phyloP scores from a whole-genome alignment of 2,113 vertebrate genomes.

The Barbus barbus region DNA sequence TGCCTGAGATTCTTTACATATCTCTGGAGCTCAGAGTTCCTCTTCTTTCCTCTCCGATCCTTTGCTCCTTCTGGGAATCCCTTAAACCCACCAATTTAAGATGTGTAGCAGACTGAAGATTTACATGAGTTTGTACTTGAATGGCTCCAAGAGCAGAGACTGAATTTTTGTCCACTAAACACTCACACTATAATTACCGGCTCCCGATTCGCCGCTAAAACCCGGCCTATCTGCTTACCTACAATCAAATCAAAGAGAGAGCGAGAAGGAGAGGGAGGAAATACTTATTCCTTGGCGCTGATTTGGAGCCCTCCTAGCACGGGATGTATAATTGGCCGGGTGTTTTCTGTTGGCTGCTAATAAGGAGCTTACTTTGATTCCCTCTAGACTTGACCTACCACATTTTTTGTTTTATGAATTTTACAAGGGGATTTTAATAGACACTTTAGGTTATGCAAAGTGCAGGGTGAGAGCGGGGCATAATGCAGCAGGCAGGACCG shows the following conservation, averaged over 20 bases:
- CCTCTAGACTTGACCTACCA: constrained; percentile 99
- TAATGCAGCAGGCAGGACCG: constrained; percentile 91
- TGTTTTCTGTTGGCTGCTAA: constrained; percentile 99
- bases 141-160: constrained; percentile 85
- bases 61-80: constrained; percentile 88
- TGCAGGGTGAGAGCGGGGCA: constrained; percentile 93
- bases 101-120: constrained; percentile 90
- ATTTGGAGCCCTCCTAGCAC: constrained; percentile 95
- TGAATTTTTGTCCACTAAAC: constrained; percentile 92
- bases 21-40: constrained; percentile 95
- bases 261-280: constrained; percentile 74
- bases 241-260: constrained; percentile 83
- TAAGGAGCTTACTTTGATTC: constrained; percentile 99
- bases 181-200: constrained; percentile 97
- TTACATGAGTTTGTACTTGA: constrained; percentile 94
- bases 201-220: constrained; percentile 84
- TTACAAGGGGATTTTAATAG: constrained; percentile 99
- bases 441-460: constrained; percentile 99
- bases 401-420: constrained; percentile 99
- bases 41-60: constrained; percentile 80
- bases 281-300: constrained; percentile 95
- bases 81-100: constrained; percentile 99
- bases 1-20: constrained; percentile 99
- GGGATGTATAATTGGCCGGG: constrained; percentile 99
- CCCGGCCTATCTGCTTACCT: constrained; percentile 82